These are phyloP conservation scores for Adelges cooleyi DNA, from an alignment of 1,140 invertebrate species.

Conservation along the genomic window DNA sequence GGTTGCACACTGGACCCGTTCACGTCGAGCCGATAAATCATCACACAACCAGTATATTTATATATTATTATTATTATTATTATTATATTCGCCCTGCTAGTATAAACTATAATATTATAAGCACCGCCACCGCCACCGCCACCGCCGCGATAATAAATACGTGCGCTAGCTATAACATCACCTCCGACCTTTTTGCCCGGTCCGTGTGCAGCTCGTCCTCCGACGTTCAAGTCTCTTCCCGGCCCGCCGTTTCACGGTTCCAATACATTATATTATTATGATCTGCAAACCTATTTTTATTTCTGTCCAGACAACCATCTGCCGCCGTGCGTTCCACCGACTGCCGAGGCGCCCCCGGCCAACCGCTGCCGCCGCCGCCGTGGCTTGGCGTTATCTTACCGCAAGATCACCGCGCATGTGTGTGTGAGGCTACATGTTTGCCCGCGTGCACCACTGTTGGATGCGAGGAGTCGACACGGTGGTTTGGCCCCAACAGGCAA, in stretches of 20 bases:
- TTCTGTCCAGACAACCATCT: no score
- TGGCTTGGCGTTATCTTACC: background rate
- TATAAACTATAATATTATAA: no score
- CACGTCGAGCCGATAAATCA: conserved; percentile 23
- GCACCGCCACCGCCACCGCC: no score
- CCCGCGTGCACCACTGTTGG: no score
- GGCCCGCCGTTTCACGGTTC: background rate
- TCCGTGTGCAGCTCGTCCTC: no score
- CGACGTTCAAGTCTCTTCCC: background rate
- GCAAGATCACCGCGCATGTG: background rate
- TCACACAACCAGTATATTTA: background rate
- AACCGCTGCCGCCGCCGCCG: background rate
- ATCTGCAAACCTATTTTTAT: no score
- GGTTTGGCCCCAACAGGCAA: no score
- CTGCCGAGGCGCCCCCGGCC: background rate
- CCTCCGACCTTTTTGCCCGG: no score
- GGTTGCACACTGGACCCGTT: conserved; percentile 17
- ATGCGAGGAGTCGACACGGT: no score
- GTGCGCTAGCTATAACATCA: background rate
- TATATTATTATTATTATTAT: background rate
- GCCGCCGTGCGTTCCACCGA: background rate
- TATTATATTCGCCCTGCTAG: background rate
- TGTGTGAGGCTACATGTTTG: no score
- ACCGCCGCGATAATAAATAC: background rate
- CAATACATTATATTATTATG: no score